Evolutionary conservation across 2,888 invertebrate species (phyloP).

Genomic region (Mystacides longicornis): DNA sequence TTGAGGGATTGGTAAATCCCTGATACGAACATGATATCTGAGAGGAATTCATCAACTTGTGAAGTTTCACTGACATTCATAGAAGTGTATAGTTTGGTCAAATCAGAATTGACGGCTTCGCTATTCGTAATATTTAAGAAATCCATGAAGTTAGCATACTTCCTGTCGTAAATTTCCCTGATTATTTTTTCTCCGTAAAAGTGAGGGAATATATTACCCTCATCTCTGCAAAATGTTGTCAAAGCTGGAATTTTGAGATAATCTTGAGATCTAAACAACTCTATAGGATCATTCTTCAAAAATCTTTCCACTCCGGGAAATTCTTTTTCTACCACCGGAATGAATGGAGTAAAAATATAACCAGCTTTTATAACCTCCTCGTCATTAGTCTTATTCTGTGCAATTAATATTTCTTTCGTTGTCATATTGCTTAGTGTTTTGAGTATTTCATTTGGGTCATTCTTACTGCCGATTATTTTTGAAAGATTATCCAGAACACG

Average conservation of each 20-base stretch:
- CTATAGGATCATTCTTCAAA: constrained; percentile 37
- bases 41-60: constrained; percentile 10
- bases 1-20: constrained; percentile 11
- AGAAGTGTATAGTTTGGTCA: constrained; percentile 33
- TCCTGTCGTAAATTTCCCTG: background rate
- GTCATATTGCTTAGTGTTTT: background rate
- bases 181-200: background rate
- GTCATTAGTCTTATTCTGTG: background rate
- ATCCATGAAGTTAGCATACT: constrained; percentile 10
- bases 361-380: background rate
- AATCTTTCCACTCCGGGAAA: constrained; percentile 13
- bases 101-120: constrained; percentile 33
- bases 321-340: constrained; percentile 18
- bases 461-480: background rate
- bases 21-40: constrained; percentile 13
- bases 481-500: background rate
- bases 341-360: constrained; percentile 28
- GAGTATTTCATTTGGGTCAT: background rate
- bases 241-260: constrained; percentile 44
- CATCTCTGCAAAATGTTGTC: constrained; percentile 48
- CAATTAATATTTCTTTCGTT: background rate
- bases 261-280: constrained; percentile 36
- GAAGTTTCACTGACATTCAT: constrained; percentile 9
- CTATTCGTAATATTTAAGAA: constrained; percentile 29
- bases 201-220: constrained; percentile 38